Conservation (phyloP, 2,888 invertebrate species). For the Xestoiulus laeticollis region DNA sequence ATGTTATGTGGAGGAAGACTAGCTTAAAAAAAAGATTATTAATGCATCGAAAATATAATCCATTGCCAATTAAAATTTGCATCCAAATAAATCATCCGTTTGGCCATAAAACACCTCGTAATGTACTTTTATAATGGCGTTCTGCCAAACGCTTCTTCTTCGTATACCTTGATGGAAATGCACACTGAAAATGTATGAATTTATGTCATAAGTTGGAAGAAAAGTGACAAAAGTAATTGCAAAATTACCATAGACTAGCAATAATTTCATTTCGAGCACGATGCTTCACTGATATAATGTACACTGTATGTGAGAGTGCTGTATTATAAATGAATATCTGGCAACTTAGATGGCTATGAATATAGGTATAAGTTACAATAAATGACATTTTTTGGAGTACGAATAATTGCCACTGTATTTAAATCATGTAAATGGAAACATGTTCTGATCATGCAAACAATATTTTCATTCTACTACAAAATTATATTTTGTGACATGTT, state of each 20-base stretch:
- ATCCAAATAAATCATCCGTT: background rate
- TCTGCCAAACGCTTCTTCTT: background rate
- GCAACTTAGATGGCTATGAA: too few relatives aligned
- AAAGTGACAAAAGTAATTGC: background rate
- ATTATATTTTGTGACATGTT: too few relatives aligned
- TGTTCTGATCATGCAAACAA: too few relatives aligned
- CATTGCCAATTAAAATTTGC: slow-evolving; percentile 34
- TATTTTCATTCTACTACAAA: too few relatives aligned
- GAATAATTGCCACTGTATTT: too few relatives aligned
- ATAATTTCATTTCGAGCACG: background rate
- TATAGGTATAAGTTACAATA: too few relatives aligned
- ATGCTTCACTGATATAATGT: too few relatives aligned
- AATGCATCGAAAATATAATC: slow-evolving; percentile 23
- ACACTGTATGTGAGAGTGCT: too few relatives aligned
- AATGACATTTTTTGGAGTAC: too few relatives aligned
- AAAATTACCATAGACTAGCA: background rate
- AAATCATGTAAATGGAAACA: too few relatives aligned
- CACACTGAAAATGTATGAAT: background rate
- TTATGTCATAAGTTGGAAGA: slow-evolving; percentile 9
- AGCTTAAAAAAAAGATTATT: slow-evolving; percentile 16
- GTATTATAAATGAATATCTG: too few relatives aligned
- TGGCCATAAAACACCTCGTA: slow-evolving; percentile 23
- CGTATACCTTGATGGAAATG: background rate
- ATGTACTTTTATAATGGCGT: background rate
- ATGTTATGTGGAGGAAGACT: background rate